phyloP scores from a whole-genome alignment of 1,140 invertebrate species.

The Patella vulgata region DNA sequence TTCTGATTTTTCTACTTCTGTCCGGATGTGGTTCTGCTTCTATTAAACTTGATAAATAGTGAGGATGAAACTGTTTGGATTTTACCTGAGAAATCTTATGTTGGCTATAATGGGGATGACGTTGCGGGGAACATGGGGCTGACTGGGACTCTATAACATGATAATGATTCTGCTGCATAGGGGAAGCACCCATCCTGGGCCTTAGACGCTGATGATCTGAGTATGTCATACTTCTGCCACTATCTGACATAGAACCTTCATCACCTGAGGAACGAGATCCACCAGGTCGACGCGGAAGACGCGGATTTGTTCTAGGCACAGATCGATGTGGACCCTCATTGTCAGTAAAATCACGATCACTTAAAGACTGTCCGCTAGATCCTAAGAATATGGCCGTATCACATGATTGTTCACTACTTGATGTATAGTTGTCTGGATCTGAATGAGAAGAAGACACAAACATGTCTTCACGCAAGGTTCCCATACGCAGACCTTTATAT shows the following conservation, averaged over 20 bases:
- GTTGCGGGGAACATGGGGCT: no score
- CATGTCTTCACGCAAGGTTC: conserved; percentile 65
- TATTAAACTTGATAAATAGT: no score
- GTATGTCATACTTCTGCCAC: conserved; percentile 47
- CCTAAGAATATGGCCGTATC: conserved; percentile 97
- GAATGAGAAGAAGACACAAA: conserved; percentile 59
- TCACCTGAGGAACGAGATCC: conserved; percentile 62
- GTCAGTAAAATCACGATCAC: conserved; percentile 65
- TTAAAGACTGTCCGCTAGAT: conserved; percentile 69
- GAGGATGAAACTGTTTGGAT: no score
- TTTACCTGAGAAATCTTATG: no score
- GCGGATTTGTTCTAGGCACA: conserved; percentile 84
- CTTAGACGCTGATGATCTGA: conserved; percentile 13
- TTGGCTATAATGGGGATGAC: no score
- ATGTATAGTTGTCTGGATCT: conserved; percentile 78
- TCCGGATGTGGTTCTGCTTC: no score
- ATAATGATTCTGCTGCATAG: no score
- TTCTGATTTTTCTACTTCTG: no score
- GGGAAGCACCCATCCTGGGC: no score
- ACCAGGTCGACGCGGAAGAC: conserved; percentile 84
- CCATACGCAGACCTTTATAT: conserved; percentile 61
- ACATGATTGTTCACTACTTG: conserved; percentile 93
- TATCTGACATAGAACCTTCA: conserved; percentile 48
- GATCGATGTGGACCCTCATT: conserved; percentile 61
- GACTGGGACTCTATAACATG: no score